A percentile compares a stretch with the other conserved stretches of the same genome.
These are phyloP conservation scores for Cataglyphis cursor DNA, from an alignment of 2,888 invertebrate species.

Conservation along the genomic window DNA sequence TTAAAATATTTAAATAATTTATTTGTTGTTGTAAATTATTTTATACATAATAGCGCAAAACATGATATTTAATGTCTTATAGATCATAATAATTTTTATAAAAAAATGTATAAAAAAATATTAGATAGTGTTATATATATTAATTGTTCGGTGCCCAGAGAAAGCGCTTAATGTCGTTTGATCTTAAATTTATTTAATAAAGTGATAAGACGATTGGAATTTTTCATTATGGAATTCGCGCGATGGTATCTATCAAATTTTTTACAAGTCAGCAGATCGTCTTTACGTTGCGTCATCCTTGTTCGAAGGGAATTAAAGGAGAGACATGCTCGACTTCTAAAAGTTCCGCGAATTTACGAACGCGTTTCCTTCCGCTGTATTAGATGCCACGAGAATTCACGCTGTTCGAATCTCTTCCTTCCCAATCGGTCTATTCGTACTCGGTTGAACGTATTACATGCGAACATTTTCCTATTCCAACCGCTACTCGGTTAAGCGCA, in stretches of 20 bases:
- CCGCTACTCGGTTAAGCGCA: conserved; percentile 53
- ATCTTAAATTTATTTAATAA: not conserved
- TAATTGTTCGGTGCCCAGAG: not conserved
- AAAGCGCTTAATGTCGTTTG: not conserved
- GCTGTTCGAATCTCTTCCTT: conserved; percentile 1
- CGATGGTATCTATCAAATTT: conserved; percentile 10
- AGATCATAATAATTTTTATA: not conserved
- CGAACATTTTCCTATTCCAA: conserved; percentile 49
- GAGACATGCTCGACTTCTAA: conserved; percentile 13
- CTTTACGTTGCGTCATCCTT: not conserved
- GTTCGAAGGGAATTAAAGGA: conserved; percentile 15
- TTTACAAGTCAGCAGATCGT: not conserved
- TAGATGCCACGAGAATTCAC: conserved; percentile 14
- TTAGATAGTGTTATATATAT: not conserved
- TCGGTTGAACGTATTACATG: conserved; percentile 46
- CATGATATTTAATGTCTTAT: not conserved
- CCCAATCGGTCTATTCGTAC: conserved; percentile 27
- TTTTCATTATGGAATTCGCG: not conserved
- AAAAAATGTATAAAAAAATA: not conserved
- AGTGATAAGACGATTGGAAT: conserved; percentile 12
- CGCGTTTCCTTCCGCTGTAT: conserved; percentile 26
- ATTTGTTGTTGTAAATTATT: not conserved
- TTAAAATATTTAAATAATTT: not conserved
- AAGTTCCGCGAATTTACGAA: conserved; percentile 36
- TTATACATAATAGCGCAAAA: not conserved